phyloP scores from a whole-genome alignment of 2,797 vertebrate genomes.

The Sebastes trivittatus region DNA sequence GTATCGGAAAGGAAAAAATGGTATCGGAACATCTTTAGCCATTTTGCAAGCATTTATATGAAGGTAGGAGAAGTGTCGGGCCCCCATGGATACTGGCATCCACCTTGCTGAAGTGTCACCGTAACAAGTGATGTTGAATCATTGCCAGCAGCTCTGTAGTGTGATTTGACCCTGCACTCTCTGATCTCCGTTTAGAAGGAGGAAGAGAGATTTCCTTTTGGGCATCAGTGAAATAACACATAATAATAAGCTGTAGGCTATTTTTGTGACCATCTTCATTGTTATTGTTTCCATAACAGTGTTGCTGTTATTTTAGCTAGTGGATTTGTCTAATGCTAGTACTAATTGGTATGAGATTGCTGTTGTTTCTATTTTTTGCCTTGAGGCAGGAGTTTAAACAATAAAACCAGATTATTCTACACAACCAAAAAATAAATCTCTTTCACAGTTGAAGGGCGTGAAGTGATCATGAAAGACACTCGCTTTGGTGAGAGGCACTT shows the following conservation, averaged over 20 bases:
- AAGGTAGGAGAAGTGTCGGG: background rate
- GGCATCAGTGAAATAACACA: background rate
- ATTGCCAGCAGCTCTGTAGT: constrained; percentile 5
- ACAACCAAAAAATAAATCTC: background rate
- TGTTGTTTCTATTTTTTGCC: background rate
- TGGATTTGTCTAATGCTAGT: background rate
- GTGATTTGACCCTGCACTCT: constrained; percentile 6
- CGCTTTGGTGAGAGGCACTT: background rate
- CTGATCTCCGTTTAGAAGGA: background rate
- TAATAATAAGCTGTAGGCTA: background rate
- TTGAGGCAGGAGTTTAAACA: background rate
- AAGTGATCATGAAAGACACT: constrained; percentile 5
- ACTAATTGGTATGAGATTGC: background rate
- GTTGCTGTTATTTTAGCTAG: background rate
- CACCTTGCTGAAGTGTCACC: constrained; percentile 12
- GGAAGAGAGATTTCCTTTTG: background rate
- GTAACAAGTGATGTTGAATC: constrained; percentile 9
- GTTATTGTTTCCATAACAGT: background rate
- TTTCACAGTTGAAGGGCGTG: background rate
- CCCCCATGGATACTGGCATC: background rate
- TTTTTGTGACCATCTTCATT: background rate
- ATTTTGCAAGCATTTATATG: background rate
- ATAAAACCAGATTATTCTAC: background rate
- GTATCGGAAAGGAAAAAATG: too few species aligned
- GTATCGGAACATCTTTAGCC: too few species aligned